A percentile compares a stretch with the other conserved stretches of the same genome.
phyloP scores from a whole-genome alignment of 2,888 invertebrate genomes.

The Erebia palarica region DNA sequence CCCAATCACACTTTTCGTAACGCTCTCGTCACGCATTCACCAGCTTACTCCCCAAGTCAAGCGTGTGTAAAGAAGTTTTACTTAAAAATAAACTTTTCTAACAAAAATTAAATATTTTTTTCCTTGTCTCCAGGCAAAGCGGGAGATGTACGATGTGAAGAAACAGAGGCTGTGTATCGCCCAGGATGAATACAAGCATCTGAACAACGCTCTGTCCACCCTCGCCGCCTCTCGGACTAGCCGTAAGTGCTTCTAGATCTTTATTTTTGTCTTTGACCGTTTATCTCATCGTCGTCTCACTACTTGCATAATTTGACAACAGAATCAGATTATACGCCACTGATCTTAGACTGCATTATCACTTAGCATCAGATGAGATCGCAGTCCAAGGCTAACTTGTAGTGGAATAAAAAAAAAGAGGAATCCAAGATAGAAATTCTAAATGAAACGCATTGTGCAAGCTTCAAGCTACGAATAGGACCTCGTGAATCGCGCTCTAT shows the following conservation, averaged over 20 bases:
- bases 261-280: neutral
- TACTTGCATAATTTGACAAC: neutral
- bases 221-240: slow-evolving; percentile 95
- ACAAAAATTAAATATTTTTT: neutral
- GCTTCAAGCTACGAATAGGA: neutral
- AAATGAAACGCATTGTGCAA: slow-evolving; percentile 7
- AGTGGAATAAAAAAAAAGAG: too few species aligned
- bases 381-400: too few species aligned
- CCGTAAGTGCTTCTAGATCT: slow-evolving; percentile 84
- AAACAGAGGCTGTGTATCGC: slow-evolving; percentile 96
- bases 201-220: slow-evolving; percentile 92
- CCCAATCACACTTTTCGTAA: too few species aligned
- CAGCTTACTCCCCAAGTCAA: too few species aligned
- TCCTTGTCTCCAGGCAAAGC: slow-evolving; percentile 89
- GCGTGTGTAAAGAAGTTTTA: too few species aligned
- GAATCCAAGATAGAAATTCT: neutral
- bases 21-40: too few species aligned
- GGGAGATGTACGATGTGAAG: slow-evolving; percentile 97
- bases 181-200: slow-evolving; percentile 97
- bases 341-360: too few species aligned
- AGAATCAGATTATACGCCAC: too few species aligned
- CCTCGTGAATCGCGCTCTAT: neutral
- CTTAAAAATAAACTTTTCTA: too few species aligned
- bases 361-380: too few species aligned
- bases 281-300: too few species aligned